phyloP scores from a whole-genome alignment of 2,113 vertebrate species.

The Columbina picui region DNA sequence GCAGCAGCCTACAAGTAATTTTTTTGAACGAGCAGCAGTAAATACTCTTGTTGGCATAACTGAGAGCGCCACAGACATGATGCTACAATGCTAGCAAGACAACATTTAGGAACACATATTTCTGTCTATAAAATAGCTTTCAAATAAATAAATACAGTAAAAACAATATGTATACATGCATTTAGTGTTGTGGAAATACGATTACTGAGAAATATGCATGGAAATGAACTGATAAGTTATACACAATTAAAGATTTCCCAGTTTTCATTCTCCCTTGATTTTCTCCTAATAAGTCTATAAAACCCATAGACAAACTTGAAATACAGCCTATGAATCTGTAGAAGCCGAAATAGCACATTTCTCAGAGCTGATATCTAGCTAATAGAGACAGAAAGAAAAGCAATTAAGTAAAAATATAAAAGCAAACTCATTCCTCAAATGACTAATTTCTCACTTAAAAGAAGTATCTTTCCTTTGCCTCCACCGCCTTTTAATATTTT shows the following conservation, averaged over 20 bases:
- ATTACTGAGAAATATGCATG: neutral
- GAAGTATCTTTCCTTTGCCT: neutral
- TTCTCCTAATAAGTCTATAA: slow-evolving; percentile 29
- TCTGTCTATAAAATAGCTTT: neutral
- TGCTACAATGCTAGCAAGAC: neutral
- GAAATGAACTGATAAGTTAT: slow-evolving; percentile 1
- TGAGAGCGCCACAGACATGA: neutral
- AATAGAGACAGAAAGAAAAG: neutral
- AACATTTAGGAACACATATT: neutral
- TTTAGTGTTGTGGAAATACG: neutral
- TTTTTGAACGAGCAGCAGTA: neutral
- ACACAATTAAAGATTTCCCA: slow-evolving; percentile 7
- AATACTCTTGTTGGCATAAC: neutral
- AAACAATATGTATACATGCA: neutral
- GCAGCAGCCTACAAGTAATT: neutral
- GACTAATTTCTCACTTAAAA: slow-evolving; percentile 16
- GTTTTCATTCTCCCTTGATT: neutral
- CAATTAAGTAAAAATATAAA: neutral
- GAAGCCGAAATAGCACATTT: neutral
- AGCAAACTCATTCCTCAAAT: neutral
- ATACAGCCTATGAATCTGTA: neutral
- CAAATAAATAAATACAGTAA: neutral
- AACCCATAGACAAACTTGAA: neutral
- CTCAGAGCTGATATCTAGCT: neutral
- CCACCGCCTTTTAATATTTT: neutral